A percentile compares a stretch with the other conserved stretches of the same genome.
phyloP scores from a whole-genome alignment of 2,113 vertebrate species.

The Leiothrix lutea region DNA sequence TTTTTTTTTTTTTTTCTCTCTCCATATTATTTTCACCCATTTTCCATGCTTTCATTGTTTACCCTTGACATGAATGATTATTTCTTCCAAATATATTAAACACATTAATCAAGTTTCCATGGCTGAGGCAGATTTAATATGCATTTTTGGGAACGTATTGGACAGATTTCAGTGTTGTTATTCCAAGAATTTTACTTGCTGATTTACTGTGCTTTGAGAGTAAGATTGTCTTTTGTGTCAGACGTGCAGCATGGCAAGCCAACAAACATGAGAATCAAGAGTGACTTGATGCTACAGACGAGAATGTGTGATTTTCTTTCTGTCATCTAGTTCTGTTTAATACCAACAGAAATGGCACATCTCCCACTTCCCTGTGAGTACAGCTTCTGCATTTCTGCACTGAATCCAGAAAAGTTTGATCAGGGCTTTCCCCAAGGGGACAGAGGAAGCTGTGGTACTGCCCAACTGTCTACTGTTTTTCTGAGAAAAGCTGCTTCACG shows the following conservation, averaged over 20 bases:
- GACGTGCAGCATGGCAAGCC: slow-evolving; percentile 24
- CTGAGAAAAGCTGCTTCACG: background rate
- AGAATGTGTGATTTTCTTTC: background rate
- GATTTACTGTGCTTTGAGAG: slow-evolving; percentile 30
- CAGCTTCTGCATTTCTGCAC: background rate
- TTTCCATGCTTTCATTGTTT: background rate
- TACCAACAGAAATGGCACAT: background rate
- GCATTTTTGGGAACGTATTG: background rate
- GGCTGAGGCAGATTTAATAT: background rate
- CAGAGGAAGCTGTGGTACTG: background rate
- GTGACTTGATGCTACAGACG: background rate
- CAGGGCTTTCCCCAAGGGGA: background rate
- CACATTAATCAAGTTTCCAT: background rate
- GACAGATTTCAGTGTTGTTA: slow-evolving; percentile 6
- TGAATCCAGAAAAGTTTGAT: background rate
- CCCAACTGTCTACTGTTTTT: background rate
- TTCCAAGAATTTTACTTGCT: slow-evolving; percentile 40
- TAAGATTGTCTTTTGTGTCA: slow-evolving; percentile 34
- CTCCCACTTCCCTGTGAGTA: background rate
- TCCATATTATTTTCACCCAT: background rate
- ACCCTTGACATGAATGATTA: background rate
- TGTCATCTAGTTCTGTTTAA: background rate
- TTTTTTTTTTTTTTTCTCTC: background rate
- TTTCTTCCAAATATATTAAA: background rate
- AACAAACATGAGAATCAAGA: background rate